A percentile compares a stretch with the other conserved stretches of the same genome.
These are phyloP conservation scores for Lamprologus tigripictilis DNA, from an alignment of 2,113 vertebrate species.

Conservation along the genomic window DNA sequence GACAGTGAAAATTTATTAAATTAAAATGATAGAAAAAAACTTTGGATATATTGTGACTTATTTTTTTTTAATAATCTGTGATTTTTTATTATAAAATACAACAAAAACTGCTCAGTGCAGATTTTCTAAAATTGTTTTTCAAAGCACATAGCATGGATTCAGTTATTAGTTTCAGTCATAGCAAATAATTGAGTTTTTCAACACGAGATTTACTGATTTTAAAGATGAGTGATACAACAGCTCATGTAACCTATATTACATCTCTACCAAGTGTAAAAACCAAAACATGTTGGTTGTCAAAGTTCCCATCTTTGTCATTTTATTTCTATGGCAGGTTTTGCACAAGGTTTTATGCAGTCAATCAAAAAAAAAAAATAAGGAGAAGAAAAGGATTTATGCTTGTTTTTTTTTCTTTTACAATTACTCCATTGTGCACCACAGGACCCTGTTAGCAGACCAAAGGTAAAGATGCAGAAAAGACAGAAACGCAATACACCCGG, in stretches of 20 bases:
- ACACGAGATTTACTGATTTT: not conserved
- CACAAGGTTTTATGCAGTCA: not conserved
- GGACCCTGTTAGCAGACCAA: not conserved
- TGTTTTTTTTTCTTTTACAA: not conserved
- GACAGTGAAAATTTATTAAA: not conserved
- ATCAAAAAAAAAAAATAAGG: not conserved
- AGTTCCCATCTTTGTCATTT: not conserved
- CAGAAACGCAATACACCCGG: not conserved
- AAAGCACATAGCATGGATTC: not conserved
- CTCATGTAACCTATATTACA: not conserved
- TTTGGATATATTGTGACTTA: not conserved
- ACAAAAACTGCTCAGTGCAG: not conserved
- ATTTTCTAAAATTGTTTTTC: not conserved
- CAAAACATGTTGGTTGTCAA: not conserved
- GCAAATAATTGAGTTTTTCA: not conserved
- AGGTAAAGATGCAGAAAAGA: constrained; percentile 28
- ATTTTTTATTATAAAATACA: not conserved
- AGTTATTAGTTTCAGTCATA: not conserved
- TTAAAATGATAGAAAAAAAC: not conserved
- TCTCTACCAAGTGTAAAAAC: not conserved
- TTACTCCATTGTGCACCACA: not conserved
- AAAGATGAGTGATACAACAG: not conserved
- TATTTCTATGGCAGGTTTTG: not conserved
- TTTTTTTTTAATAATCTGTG: not conserved
- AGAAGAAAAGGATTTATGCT: not conserved